Base-by-base conservation (phyloP, 2,888 invertebrate genomes). In the Chrysolina americana region DNA sequence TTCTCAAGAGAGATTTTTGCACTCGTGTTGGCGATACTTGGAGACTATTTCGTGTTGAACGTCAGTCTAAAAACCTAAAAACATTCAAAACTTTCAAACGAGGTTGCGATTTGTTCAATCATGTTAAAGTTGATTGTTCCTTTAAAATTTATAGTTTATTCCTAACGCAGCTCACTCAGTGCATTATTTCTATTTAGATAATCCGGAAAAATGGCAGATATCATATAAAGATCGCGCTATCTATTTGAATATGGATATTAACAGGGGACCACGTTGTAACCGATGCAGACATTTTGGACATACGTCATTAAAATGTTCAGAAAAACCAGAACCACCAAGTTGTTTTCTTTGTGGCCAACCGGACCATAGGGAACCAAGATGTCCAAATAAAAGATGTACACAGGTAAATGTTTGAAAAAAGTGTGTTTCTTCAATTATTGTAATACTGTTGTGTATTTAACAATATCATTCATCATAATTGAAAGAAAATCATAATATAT, bases 301-400 rank as follows among this genome's bases (percentile, higher is more conserved):
- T 84, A 88, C 89, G 17, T 90, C 90, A 41, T 89, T 90, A 65
- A 88, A 89, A 71, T 95, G 94, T 83, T 87, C 90, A 2, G 87
- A 88, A 48, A 90, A 90, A 79, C 90, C 91, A 1, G 64, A 68
- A 1, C 74, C 80, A 13, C 79, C 81, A 0, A 89, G 88, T 1
- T 95, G 94, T 85, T 89, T 89, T 82, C 92, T 94, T 89, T 95
- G 94, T 81, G 94, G 94, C n/a, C 84, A 84, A 8, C 82, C 84
- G 0, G 94, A 93, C 0, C 94, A 95, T 85, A 86, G 85, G 21
- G 93, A 93, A 80, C 90, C 91, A 0, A 89, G 92, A 50, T 95
- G 94, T 85, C 94, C 94, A 0, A 89, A 91, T 73, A 92, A 92
- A 81, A 90, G 93, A 80, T 94, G 94, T 81, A 89, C 93, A 73